Evolutionary conservation across 2,113 vertebrate genomes (phyloP).

Genomic region (Gulo gulo): DNA sequence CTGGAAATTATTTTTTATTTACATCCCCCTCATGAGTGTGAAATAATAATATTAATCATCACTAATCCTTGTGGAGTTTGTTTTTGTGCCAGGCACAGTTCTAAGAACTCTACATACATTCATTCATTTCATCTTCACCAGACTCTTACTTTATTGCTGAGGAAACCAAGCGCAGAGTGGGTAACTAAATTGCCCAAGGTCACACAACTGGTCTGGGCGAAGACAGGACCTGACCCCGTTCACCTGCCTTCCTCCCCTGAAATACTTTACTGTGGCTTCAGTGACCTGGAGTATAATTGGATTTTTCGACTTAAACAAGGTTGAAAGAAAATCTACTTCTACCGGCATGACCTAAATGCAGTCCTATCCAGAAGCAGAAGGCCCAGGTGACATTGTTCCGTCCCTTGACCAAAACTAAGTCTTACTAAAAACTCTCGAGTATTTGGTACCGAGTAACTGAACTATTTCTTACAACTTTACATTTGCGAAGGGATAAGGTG

Average conservation of each 20-base stretch:
- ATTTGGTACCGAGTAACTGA: not conserved
- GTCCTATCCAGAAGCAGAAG: not conserved
- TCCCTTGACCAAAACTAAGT: not conserved
- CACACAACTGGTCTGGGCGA: not conserved
- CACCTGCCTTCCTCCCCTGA: not conserved
- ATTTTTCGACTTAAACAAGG: not conserved
- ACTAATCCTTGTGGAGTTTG: not conserved
- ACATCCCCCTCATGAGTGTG: not conserved
- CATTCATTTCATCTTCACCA: not conserved
- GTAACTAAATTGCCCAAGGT: not conserved
- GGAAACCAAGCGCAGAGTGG: not conserved
- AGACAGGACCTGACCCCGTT: not conserved
- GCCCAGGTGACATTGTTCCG: not conserved
- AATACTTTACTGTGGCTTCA: not conserved
- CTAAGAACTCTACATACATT: not conserved
- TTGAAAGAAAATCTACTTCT: not conserved
- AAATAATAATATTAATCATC: not conserved
- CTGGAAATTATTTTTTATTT: not conserved
- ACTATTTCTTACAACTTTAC: not conserved
- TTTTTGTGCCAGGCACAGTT: not conserved
- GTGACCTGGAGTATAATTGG: not conserved
- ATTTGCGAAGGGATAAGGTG: not conserved
- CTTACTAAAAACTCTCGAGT: not conserved
- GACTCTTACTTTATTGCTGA: not conserved
- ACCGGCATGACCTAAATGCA: not conserved